These are phyloP conservation scores for Ischnus inquisitorius DNA, from an alignment of 2,888 invertebrate species.

Conservation along the genomic window DNA sequence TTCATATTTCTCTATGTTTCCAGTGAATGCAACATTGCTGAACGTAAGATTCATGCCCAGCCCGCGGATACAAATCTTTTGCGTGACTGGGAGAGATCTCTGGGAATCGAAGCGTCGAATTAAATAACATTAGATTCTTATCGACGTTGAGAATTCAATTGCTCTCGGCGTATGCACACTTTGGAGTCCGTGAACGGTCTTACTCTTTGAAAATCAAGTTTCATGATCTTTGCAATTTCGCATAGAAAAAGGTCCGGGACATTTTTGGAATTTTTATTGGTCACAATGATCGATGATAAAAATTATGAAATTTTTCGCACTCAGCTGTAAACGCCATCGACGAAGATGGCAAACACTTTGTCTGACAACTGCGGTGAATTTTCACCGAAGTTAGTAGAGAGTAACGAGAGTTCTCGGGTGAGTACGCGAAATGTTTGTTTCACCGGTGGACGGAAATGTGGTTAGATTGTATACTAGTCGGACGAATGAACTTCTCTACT, in stretches of 20 bases:
- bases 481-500: constrained; percentile 29
- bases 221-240: too few species aligned
- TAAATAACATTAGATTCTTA: neutral
- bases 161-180: neutral
- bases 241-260: too few species aligned
- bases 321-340: neutral
- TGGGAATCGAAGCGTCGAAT: neutral
- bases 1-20: constrained; percentile 11
- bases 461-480: constrained; percentile 24
- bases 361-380: constrained; percentile 12
- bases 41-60: neutral
- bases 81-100: neutral
- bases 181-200: too few species aligned
- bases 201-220: too few species aligned
- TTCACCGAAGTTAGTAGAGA: constrained; percentile 24
- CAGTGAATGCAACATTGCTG: neutral
- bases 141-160: neutral
- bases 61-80: neutral
- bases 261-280: too few species aligned
- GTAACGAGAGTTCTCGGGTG: neutral
- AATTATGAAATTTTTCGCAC: neutral
- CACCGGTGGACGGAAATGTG: constrained; percentile 1
- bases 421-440: constrained; percentile 37
- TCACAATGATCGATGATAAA: too few species aligned
- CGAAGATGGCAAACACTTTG: neutral